These are phyloP conservation scores for Pterobdella sp. DNA, from an alignment of 2,888 invertebrate genomes.

Conservation along the genomic window DNA sequence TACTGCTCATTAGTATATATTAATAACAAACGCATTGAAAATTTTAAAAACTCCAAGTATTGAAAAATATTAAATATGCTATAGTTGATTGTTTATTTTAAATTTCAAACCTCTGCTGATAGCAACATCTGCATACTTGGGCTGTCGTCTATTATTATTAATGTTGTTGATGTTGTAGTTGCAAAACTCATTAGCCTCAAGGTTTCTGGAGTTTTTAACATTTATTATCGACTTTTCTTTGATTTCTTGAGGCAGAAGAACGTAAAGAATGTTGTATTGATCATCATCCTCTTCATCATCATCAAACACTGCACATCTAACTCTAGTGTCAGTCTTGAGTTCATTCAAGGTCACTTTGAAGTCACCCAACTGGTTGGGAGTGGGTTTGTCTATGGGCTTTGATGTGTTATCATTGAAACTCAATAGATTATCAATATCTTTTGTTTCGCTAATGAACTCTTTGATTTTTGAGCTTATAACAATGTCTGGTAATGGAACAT, in stretches of 20 bases:
- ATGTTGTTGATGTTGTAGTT: conserved; percentile 2
- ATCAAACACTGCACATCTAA: not conserved
- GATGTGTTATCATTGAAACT: not conserved
- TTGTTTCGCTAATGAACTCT: not conserved
- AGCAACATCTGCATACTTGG: not conserved
- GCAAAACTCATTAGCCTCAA: not conserved
- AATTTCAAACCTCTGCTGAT: not conserved
- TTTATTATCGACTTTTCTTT: not conserved
- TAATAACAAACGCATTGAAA: too few relatives aligned
- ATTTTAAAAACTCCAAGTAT: too few relatives aligned
- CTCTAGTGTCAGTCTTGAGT: not conserved
- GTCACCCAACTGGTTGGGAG: not conserved
- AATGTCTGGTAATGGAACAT: not conserved
- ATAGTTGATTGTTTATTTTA: too few relatives aligned
- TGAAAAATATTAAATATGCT: too few relatives aligned
- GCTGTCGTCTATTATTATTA: not conserved
- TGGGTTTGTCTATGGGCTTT: not conserved
- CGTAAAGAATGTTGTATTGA: not conserved
- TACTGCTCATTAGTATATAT: too few relatives aligned
- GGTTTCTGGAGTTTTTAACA: not conserved
- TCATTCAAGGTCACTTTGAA: not conserved
- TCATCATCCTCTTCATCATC: not conserved
- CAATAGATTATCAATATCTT: not conserved
- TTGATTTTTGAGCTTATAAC: not conserved
- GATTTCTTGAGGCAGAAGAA: not conserved